Base-by-base conservation (phyloP, 1,140 invertebrate genomes). In the Ganaspis sp. region DNA sequence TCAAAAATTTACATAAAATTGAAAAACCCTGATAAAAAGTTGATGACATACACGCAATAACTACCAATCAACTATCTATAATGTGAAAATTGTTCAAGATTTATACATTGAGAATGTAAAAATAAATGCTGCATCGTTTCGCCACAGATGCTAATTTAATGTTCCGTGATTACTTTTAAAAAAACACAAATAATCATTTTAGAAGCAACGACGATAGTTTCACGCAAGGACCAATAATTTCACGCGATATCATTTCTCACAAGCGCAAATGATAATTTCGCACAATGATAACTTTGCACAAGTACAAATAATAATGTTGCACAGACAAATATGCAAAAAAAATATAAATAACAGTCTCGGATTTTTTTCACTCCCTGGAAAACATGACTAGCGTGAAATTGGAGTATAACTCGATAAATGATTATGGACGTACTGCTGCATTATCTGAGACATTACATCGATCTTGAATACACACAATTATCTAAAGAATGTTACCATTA, bases 401-500 rank as follows among this genome's bases (percentile, higher is more conserved):
- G 29, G 29, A 64, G 58, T 21, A 64, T 29, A 64, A 64, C 23
- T 64, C 58, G 58, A 64, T 64, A 64, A 64, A 29, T 29, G 58
- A 64, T 64, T n/a, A n/a, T 34, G 58, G 12, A 64, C 21, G 4
- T 64, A 64, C 23, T 64, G 23, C 29, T 29, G 15, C 26, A n/a
- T 64, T 64, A 64, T 64, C 58, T 4, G 11, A 4, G 12, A 8
- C 12, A 64, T 64, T 64, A 64, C 26, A 64, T 5, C 12, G 58
- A 34, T 64, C 58, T 64, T 64, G 23, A 64, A 64, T 64, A 64
- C 58, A 64, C 58, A 64, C 58, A 64, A 64, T 64, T 64, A 64
- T 64, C 23, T 0, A 29, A 64, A 64, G 58, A 64, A 64, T 64
- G 26, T 29, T 64, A 29, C 58, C 15, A 29, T 34, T 64, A 64